A percentile compares a stretch with the other conserved stretches of the same genome.
These are phyloP conservation scores for Lumbricus terrestris DNA, from an alignment of 2,888 invertebrate genomes.

Conservation along the genomic window DNA sequence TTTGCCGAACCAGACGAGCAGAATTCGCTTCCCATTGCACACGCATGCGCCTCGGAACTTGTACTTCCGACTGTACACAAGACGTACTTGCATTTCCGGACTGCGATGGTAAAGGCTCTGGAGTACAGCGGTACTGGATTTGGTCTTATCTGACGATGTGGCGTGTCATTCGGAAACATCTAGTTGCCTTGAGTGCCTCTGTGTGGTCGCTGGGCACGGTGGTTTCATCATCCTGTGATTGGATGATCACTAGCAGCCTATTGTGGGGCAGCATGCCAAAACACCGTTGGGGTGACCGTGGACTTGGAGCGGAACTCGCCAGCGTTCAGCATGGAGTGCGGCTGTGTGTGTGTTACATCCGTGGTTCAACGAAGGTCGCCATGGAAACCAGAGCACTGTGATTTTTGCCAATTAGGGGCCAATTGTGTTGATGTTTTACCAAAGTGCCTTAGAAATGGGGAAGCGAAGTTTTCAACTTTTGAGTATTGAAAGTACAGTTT, in stretches of 20 bases:
- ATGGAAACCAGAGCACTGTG: neutral
- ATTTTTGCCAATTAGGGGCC: neutral
- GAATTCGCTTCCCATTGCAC: neutral
- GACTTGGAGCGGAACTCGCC: neutral
- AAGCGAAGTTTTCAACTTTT: neutral
- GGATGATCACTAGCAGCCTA: neutral
- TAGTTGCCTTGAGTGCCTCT: neutral
- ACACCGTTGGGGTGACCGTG: neutral
- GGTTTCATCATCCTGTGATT: neutral
- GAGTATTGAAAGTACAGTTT: neutral
- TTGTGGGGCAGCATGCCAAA: neutral
- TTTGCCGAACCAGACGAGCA: neutral
- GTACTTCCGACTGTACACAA: neutral
- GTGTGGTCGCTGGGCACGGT: neutral
- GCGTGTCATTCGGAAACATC: neutral
- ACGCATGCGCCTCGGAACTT: neutral
- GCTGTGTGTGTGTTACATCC: neutral
- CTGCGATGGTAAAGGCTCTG: neutral
- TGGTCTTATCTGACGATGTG: neutral
- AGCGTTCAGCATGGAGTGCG: neutral
- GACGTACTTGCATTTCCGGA: neutral
- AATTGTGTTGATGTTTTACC: neutral
- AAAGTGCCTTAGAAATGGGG: neutral
- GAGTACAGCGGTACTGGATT: slow-evolving; percentile 12
- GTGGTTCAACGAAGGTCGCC: neutral